A percentile compares a stretch with the other conserved stretches of the same genome.
Conservation (phyloP, 2,113 vertebrate species). For the Microcebus griseorufus region DNA sequence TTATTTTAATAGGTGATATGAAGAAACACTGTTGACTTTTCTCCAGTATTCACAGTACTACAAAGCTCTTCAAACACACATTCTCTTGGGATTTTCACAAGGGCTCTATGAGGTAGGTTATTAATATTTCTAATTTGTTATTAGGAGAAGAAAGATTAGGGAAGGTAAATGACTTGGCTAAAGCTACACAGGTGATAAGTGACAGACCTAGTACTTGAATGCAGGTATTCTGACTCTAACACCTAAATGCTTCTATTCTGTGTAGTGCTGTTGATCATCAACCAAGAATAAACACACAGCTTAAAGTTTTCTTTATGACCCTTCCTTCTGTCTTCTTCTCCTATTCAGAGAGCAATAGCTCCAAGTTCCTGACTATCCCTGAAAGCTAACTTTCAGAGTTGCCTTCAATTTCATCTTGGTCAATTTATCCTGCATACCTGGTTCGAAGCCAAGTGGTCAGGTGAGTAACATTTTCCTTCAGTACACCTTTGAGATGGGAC, state of each 20-base stretch:
- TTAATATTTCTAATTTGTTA: conserved; percentile 9
- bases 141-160: background rate
- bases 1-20: background rate
- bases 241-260: background rate
- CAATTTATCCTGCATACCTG: background rate
- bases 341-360: background rate
- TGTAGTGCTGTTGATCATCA: background rate
- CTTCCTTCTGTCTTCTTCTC: background rate
- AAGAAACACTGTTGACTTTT: background rate
- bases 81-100: background rate
- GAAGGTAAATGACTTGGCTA: background rate
- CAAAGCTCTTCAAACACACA: background rate
- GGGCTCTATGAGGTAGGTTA: background rate
- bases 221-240: background rate
- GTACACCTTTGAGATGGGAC: background rate
- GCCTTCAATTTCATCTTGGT: background rate
- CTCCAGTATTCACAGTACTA: background rate
- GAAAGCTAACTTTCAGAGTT: background rate
- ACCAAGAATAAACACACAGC: background rate
- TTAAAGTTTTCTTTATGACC: background rate
- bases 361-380: background rate
- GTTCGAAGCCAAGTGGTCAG: background rate
- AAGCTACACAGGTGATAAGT: background rate
- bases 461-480: background rate
- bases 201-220: background rate